These are phyloP conservation scores for Tautogolabrus adspersus DNA, from an alignment of 2,113 vertebrate genomes.

Conservation along the genomic window DNA sequence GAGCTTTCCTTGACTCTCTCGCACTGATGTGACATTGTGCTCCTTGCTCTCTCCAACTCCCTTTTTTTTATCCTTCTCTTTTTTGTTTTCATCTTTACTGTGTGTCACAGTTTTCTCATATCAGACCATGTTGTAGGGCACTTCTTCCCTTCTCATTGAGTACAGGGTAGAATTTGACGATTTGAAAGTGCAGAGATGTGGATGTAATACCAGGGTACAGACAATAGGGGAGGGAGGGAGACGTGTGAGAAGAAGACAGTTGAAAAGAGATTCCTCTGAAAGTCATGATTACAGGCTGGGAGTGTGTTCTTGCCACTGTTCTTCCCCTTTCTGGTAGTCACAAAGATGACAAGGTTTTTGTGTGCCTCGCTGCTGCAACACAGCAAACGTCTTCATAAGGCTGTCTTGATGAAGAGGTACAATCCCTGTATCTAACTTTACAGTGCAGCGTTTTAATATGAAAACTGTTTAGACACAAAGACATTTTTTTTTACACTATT, in stretches of 20 bases:
- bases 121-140: slow-evolving; percentile 7
- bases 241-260: slow-evolving; percentile 20
- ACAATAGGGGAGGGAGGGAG: slow-evolving; percentile 19
- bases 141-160: slow-evolving; percentile 13
- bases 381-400: slow-evolving; percentile 26
- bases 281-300: slow-evolving; percentile 55
- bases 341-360: slow-evolving; percentile 38
- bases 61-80: not conserved
- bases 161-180: slow-evolving; percentile 20
- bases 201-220: slow-evolving; percentile 28
- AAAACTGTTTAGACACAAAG: slow-evolving; percentile 6
- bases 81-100: slow-evolving; percentile 29
- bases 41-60: not conserved
- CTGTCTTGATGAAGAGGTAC: slow-evolving; percentile 31
- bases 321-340: slow-evolving; percentile 20
- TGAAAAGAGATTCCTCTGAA: slow-evolving; percentile 48
- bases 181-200: slow-evolving; percentile 44
- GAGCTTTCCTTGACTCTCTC: not conserved
- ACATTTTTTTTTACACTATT: not conserved
- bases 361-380: slow-evolving; percentile 12
- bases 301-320: slow-evolving; percentile 37
- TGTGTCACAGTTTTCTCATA: slow-evolving; percentile 25
- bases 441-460: not conserved
- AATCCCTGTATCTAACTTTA: not conserved
- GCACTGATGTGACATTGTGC: not conserved